Base-by-base conservation (phyloP, 2,797 vertebrate species). In the Tauraco hartlaubi region DNA sequence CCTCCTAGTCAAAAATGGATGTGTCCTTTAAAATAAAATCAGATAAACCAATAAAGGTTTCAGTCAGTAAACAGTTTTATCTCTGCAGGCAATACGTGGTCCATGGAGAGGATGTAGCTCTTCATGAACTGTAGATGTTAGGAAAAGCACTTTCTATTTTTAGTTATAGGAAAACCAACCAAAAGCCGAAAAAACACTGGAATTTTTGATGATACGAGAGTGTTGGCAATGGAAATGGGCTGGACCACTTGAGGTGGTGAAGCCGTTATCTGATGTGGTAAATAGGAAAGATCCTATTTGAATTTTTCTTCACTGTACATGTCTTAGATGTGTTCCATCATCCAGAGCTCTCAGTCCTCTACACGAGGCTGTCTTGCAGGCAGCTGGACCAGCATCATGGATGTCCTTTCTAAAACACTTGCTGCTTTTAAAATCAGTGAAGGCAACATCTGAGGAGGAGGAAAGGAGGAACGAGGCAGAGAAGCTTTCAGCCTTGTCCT, bases 21-120 rank as follows among this genome's bases (percentile, higher is more conserved):
- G 80, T 76, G 77, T 69, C 35, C 88, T 93, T 93, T 92, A 59
- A 88, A 92, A 48, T 73, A 66, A 67, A 35, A 88, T 86, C 80
- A 73, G 80, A 92, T 88, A 95, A 96, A 86, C 85, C 80, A 92
- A 55, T 94, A 86, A 88, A 86, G 28, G 52, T 52, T 87, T 71
- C 64, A 66, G 33, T 68, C 78, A 91, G 76, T 81, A 92, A 88
- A 79, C 59, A 88, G 67, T 83, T 90, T 95, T 92, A 88, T 92
- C 80, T 94, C 83, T 74, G 55, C 55, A 66, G 85, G 66, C 74
- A 86, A 14, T 31, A 33, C 0, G 0, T 64, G 83, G 79, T 72
- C 37, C 68, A 68, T 80, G 62, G 62, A 62, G 21, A 68, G 39
- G 49, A 10, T 61, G 58, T 84, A 31, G 26, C 55, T 85, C 56